phyloP scores from a whole-genome alignment of 2,797 vertebrate genomes.

The Acanthis flammea region DNA sequence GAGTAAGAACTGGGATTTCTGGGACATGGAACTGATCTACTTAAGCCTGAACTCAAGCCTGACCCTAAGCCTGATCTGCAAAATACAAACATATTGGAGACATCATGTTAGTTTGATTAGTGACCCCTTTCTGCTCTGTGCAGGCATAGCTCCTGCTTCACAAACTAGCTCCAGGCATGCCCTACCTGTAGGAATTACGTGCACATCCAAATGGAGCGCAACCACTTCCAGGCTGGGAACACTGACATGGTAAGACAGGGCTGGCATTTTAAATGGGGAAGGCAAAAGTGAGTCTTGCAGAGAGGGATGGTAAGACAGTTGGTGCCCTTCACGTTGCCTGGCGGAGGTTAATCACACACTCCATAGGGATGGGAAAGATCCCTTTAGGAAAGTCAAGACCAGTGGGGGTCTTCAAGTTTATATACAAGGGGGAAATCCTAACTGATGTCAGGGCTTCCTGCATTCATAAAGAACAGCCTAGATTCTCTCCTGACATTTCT shows the following conservation, averaged over 20 bases:
- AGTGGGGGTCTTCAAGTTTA: neutral
- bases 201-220: neutral
- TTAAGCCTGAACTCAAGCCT: neutral
- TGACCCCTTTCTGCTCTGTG: neutral
- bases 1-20: neutral
- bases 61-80: neutral
- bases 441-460: neutral
- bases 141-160: neutral
- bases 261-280: neutral
- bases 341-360: neutral
- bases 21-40: neutral
- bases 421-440: neutral
- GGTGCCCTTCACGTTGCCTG: neutral
- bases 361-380: neutral
- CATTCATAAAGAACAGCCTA: neutral
- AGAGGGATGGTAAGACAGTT: neutral
- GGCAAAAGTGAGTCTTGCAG: neutral
- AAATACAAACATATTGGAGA: neutral
- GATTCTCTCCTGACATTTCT: neutral
- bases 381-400: neutral
- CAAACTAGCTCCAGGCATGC: neutral
- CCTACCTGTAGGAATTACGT: neutral
- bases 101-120: neutral
- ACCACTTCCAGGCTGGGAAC: neutral
- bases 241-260: accelerated